Evolutionary conservation across 1,140 invertebrate genomes (phyloP), one percentile per base, ranked within the genome.

Genomic region (Physella acuta): DNA sequence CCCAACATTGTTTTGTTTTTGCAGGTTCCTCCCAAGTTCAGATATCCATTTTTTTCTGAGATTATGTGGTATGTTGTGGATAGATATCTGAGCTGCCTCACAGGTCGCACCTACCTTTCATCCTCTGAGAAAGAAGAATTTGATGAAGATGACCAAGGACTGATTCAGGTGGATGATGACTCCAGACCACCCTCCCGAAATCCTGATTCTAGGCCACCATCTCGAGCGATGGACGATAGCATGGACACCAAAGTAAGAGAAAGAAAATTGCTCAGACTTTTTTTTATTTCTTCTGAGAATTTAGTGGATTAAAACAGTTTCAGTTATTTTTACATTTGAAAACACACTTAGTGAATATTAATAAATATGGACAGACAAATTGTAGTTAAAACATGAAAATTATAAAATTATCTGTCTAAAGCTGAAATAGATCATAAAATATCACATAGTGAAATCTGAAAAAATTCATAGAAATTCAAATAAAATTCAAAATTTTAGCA

Each of bases 61-160:
- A 97, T 98, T 90, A 86, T 97, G 30, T 99, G 96, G 96, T 99
- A 99, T 85, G 95, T 98, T 1, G 85, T 98, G 44, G 94, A 95
- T 77, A 88, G 93, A 39, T 98, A 98, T 84, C 93, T 98, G 3
- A 89, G 92, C 75, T 93, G 93, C 58, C 84, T 98, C 20, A 86
- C 95, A 34, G 94, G 94, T 0, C 89, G 91, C 70, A 93, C 64
- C 90, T 94, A 86, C 89, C 97, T 61, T 93, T 97, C 87, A 97
- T 95, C 95, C 94, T 97, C 94, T 1, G 87, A 92, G 53, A 91
- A 95, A 82, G 88, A 97, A n/a, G 95, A 96, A 83, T 92, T 95
- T 77, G 90, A 91, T 73, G 94, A 97, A 87, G 90, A 90, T 86
- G 71, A 71, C 37, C 63, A 71, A 30, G 74, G 76, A n/a, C 64